Percentiles rank a stretch among this genome's conserved stretches.
Conservation (phyloP, 2,797 vertebrate species). For the Epinephelus coioides region DNA sequence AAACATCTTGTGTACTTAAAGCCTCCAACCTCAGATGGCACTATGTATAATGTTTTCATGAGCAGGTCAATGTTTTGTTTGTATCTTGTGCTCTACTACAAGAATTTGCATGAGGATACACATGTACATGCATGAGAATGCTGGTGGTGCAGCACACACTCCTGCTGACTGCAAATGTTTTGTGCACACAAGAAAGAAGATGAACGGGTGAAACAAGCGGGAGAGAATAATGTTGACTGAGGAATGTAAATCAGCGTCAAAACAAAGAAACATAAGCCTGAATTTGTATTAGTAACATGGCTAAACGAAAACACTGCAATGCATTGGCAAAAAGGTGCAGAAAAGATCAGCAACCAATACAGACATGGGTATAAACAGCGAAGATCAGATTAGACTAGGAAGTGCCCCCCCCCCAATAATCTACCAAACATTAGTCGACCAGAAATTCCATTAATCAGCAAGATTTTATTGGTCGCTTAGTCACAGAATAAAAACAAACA, state of each 20-base stretch:
- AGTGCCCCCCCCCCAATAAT: too few relatives aligned
- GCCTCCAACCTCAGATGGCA: not conserved
- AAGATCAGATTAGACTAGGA: not conserved
- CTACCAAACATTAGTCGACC: too few relatives aligned
- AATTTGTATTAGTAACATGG: not conserved
- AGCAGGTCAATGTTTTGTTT: conserved; percentile 3
- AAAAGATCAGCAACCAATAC: not conserved
- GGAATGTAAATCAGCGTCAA: not conserved
- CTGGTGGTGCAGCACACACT: too few relatives aligned
- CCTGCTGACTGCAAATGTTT: not conserved
- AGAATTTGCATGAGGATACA: not conserved
- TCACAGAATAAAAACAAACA: too few relatives aligned
- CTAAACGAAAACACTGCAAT: not conserved
- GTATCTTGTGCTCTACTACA: not conserved
- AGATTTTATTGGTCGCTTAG: too few relatives aligned
- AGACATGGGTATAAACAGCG: not conserved
- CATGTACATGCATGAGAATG: not conserved
- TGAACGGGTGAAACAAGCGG: not conserved
- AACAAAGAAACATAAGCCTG: not conserved
- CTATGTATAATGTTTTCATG: not conserved
- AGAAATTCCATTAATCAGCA: too few relatives aligned
- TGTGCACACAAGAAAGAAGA: not conserved
- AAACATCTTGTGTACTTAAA: not conserved
- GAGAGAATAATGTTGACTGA: not conserved
- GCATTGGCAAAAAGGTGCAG: not conserved